Evolutionary conservation across 2,113 vertebrate species (phyloP), one percentile per base, ranked within the genome.

Genomic region (Ageneiosus marmoratus): DNA sequence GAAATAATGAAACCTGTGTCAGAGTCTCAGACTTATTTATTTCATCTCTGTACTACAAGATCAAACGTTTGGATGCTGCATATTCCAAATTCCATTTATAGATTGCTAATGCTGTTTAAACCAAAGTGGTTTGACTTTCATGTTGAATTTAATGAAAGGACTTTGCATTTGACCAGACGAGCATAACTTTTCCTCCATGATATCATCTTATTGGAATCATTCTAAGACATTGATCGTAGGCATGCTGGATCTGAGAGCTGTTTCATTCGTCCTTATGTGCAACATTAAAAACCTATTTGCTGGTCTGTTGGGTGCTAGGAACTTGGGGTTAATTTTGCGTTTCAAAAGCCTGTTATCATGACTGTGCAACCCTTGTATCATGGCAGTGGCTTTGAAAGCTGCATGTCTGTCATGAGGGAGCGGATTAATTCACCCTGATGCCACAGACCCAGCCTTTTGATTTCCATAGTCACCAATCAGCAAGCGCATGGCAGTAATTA

Each of bases 401-500:
- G 67, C 70, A 83, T 85, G 77, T 81, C 79, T 70, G 69, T 84
- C 76, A 37, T 29, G 74, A 69, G 81, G 81, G 67, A 75, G 67
- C 16, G 77, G 83, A 88, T 89, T 89, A 89, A 86, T 89, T 85
- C 79, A 63, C 87, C 80, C 82, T 81, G 67, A 84, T 81, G 82
- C 84, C 84, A 77, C 84, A 67, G 83, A 87, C 85, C 87, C 89
- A 29, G 75, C 63, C 79, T 77, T 84, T 83, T 87, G 85, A 90
- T 90, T 88, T 80, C 83, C 83, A 87, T 77, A 87, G 60, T 82
- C 84, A 88, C 89, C 89, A 87, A 90, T 90, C 85, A 83, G 74
- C 27, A 50, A 56, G 63, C 80, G 86, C 84, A 86, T 86, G 82
- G 85, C 63, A 77, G 85, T 87, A 87, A 88, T 86, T 89, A 89